Evolutionary conservation across 1,140 invertebrate species (phyloP).

Genomic region (Glossosoma conforme): DNA sequence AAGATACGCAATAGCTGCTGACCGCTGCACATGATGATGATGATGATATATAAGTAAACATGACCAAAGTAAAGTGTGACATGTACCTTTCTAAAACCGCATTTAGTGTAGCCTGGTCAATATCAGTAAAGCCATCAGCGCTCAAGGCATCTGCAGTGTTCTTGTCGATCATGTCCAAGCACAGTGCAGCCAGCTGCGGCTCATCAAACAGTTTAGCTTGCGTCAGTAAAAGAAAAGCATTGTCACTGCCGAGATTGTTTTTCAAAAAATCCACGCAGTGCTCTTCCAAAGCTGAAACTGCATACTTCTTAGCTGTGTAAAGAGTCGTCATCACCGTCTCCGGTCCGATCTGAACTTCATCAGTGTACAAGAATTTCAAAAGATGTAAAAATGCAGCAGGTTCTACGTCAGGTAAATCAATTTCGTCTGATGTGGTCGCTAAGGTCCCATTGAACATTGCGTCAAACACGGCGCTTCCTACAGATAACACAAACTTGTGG

Average conservation of each 20-base stretch:
- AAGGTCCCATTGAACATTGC: constrained; percentile 80
- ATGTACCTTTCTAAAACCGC: constrained; percentile 64
- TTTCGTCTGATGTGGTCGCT: constrained; percentile 63
- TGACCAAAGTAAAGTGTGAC: constrained; percentile 4
- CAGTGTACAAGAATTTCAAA: constrained; percentile 73
- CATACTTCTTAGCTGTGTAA: constrained; percentile 86
- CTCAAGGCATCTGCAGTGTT: constrained; percentile 75
- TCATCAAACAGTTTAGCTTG: constrained; percentile 80
- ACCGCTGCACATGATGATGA: too few species aligned
- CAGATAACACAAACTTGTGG: constrained; percentile 78
- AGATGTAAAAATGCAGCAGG: constrained; percentile 70
- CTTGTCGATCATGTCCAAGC: constrained; percentile 82
- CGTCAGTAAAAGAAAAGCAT: constrained; percentile 80
- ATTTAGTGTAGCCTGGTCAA: constrained; percentile 78
- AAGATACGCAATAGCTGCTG: background rate
- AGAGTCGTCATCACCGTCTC: constrained; percentile 85
- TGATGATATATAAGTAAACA: too few species aligned
- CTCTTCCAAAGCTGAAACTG: constrained; percentile 74
- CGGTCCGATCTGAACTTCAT: constrained; percentile 80
- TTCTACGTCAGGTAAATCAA: constrained; percentile 81
- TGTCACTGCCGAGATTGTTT: constrained; percentile 72
- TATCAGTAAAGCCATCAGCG: constrained; percentile 84
- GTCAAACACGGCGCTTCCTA: constrained; percentile 81
- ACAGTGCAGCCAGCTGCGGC: constrained; percentile 67
- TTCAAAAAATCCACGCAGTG: constrained; percentile 84